phyloP scores from a whole-genome alignment of 2,113 vertebrate species.

The Trinectes maculatus region DNA sequence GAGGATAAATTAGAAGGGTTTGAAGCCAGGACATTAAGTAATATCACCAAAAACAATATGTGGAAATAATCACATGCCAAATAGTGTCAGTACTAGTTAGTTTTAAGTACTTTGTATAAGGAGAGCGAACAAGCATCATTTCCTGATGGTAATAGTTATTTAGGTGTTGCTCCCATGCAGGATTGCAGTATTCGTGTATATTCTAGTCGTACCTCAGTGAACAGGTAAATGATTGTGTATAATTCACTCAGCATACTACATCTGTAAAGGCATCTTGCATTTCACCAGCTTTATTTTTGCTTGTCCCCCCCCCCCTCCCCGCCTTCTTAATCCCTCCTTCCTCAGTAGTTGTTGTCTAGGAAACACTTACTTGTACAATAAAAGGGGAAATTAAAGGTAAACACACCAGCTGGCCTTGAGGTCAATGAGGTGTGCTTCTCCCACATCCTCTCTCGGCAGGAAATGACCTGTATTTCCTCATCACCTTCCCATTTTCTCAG shows the following conservation, averaged over 20 bases:
- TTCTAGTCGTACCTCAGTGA: not conserved
- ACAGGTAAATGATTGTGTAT: constrained; percentile 8
- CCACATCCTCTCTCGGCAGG: constrained; percentile 11
- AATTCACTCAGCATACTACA: constrained; percentile 7
- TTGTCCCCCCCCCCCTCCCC: constrained; percentile 1
- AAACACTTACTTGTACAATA: constrained; percentile 11
- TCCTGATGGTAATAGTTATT: not conserved
- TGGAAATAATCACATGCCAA: too few relatives aligned
- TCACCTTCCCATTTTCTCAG: constrained; percentile 6
- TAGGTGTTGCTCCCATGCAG: too few relatives aligned
- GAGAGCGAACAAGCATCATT: not conserved
- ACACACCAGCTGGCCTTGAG: constrained; percentile 11
- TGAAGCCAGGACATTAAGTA: too few relatives aligned
- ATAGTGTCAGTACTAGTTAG: too few relatives aligned
- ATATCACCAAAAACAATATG: too few relatives aligned
- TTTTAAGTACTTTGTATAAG: not conserved
- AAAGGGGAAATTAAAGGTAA: constrained; percentile 8
- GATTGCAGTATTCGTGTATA: not conserved
- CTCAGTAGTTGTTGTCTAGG: too few relatives aligned
- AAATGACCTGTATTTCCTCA: not conserved
- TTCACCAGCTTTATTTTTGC: not conserved
- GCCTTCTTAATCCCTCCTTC: not conserved
- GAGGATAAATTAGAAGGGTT: too few relatives aligned
- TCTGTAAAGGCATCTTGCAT: constrained; percentile 7
- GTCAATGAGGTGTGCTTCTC: not conserved